These are phyloP conservation scores for Plagodis dolabraria DNA, from an alignment of 2,888 invertebrate genomes.

Conservation along the genomic window DNA sequence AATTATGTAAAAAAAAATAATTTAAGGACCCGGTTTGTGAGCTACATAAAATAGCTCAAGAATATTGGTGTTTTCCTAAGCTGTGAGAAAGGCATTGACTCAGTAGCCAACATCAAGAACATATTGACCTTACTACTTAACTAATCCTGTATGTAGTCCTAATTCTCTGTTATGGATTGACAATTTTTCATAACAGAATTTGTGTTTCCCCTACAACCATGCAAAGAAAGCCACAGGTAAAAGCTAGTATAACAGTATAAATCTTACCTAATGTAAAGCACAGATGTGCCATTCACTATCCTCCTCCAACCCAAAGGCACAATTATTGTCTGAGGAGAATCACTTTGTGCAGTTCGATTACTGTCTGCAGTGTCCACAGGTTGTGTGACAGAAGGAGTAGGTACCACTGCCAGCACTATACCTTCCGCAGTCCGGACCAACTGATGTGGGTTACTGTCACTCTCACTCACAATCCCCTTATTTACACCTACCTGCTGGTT, in stretches of 20 bases:
- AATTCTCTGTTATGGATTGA: too few species aligned
- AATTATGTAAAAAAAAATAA: too few species aligned
- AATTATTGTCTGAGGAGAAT: conserved; percentile 68
- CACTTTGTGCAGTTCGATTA: conserved; percentile 71
- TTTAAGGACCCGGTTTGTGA: too few species aligned
- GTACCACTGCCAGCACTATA: conserved; percentile 76
- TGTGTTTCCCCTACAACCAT: background rate
- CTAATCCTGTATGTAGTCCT: too few species aligned
- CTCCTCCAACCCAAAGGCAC: conserved; percentile 82
- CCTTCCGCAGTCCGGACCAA: conserved; percentile 78
- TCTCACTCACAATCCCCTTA: conserved; percentile 67
- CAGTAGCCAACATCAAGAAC: too few species aligned
- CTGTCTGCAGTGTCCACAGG: conserved; percentile 57
- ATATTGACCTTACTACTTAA: too few species aligned
- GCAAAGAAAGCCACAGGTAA: background rate
- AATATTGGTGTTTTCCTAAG: too few species aligned
- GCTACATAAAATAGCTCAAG: too few species aligned
- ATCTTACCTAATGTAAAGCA: conserved; percentile 73
- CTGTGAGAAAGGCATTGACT: too few species aligned
- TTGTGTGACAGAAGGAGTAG: conserved; percentile 58
- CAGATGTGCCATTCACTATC: conserved; percentile 72
- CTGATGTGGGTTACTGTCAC: conserved; percentile 66
- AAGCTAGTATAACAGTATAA: background rate
- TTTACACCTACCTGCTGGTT: conserved; percentile 80
- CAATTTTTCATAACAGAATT: too few species aligned